These are phyloP conservation scores for Orientallactaga sibirica DNA, from an alignment of 2,797 vertebrate genomes.

Conservation along the genomic window DNA sequence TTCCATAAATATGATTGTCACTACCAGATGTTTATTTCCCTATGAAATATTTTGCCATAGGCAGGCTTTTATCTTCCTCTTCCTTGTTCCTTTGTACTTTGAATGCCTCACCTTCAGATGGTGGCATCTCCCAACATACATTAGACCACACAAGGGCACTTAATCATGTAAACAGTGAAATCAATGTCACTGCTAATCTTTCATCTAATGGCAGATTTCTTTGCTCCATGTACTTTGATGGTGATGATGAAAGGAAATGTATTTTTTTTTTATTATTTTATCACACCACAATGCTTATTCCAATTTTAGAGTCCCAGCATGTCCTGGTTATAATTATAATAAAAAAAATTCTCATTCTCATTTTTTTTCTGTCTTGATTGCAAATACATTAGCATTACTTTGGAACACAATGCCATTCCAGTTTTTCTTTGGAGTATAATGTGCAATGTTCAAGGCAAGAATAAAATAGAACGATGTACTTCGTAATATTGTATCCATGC, in stretches of 20 bases:
- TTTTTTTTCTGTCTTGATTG: constrained; percentile 66
- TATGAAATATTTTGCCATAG: constrained; percentile 71
- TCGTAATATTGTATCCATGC: constrained; percentile 65
- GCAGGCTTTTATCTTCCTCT: constrained; percentile 77
- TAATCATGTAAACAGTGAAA: constrained; percentile 76
- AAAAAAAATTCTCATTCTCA: background rate
- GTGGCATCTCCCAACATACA: constrained; percentile 66
- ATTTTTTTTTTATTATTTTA: constrained; percentile 66
- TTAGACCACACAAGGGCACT: constrained; percentile 72
- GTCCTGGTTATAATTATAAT: constrained; percentile 72
- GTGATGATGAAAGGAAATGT: constrained; percentile 71
- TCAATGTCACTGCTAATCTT: constrained; percentile 76
- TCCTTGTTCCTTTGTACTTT: constrained; percentile 66
- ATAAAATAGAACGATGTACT: constrained; percentile 55
- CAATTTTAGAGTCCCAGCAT: constrained; percentile 56
- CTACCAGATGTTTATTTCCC: constrained; percentile 67
- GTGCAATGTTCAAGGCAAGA: constrained; percentile 13
- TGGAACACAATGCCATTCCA: constrained; percentile 61
- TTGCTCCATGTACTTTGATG: constrained; percentile 74
- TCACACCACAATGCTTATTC: constrained; percentile 55
- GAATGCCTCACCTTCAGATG: constrained; percentile 71
- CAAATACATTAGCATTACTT: constrained; percentile 73
- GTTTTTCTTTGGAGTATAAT: constrained; percentile 55
- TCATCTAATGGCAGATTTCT: constrained; percentile 77
- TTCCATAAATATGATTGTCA: constrained; percentile 70